Evolutionary conservation across 2,888 invertebrate genomes (phyloP).

Genomic region (Podabrus alpinus): DNA sequence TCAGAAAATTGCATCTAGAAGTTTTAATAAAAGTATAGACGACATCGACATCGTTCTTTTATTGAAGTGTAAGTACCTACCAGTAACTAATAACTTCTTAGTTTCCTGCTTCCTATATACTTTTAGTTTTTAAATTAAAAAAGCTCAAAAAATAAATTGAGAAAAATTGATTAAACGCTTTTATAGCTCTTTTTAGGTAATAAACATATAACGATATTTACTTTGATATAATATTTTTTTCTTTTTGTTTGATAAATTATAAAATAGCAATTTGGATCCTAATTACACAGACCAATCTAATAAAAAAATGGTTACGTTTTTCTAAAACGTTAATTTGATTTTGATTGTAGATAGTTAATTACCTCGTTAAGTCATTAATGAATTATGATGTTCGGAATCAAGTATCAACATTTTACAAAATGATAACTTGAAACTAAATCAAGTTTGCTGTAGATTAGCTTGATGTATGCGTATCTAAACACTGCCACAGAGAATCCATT

Average conservation of each 20-base stretch:
- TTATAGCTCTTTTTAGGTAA: background rate
- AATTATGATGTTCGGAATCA: background rate
- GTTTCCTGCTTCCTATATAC: background rate
- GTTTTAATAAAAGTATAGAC: slow-evolving; percentile 1
- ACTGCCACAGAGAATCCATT: background rate
- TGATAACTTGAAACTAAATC: slow-evolving; percentile 1
- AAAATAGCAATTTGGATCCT: background rate
- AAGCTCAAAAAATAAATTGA: background rate
- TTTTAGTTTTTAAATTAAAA: background rate
- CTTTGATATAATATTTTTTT: background rate
- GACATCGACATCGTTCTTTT: background rate
- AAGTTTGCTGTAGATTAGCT: background rate
- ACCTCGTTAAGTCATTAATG: background rate
- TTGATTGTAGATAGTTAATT: background rate
- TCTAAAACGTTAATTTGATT: background rate
- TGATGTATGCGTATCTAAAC: slow-evolving; percentile 4
- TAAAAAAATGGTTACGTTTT: background rate
- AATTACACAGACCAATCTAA: background rate
- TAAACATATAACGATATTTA: background rate
- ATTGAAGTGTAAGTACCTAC: background rate
- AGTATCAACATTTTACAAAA: background rate
- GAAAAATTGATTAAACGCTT: background rate
- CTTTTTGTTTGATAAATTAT: background rate
- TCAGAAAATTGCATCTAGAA: slow-evolving; percentile 2
- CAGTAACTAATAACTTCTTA: slow-evolving; percentile 1